Evolutionary conservation across 2,888 invertebrate genomes (phyloP), one percentile per base, ranked within the genome.

Genomic region (Oxystoma pomonae): DNA sequence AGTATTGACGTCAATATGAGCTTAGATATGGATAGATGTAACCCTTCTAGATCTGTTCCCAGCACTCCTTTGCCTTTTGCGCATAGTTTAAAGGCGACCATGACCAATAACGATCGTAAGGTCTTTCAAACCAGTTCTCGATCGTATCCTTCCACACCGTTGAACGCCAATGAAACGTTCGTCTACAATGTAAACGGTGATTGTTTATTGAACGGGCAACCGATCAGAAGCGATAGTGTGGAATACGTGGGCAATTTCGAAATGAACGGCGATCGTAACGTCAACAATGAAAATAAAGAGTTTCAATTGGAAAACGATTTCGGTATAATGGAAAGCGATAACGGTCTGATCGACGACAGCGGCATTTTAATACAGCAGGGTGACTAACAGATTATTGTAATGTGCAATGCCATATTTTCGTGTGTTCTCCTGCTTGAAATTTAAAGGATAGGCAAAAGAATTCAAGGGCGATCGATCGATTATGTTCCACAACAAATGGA

Each of bases 71-170:
- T 75, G 53, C 69, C 75, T 1, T 75, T 73, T 65, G 61, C 84
- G 78, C 73, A 81, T 79, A 70, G 81, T 81, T 59, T 76, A 78
- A 55, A 82, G 81, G 69, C 78, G 79, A 59, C 80, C 17, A 59
- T 55, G 81, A 55, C 80, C 80, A 49, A 68, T 59, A 65, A 70
- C 67, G 35, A 35, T 12, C 5, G 12, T 35, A 69, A 67, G 67
- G 70, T 77, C 80, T n/a, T 63, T 53, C 72, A 70, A 55, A 60
- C 19, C 20, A 81, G 81, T 53, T 90, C 90, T 16, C 87, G 90
- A 74, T 92, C 92, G 0, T 90, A 91, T 79, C 91, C 92, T 20
- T 88, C 90, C 1, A 90, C 90, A 17, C 92, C 92, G 16, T 75
- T 86, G 64, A 77, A 81, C 16, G 81, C 83, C 3, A 73, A 73